These are phyloP conservation scores for Cheilosia vernalis DNA, from an alignment of 2,888 invertebrate species.

Conservation along the genomic window DNA sequence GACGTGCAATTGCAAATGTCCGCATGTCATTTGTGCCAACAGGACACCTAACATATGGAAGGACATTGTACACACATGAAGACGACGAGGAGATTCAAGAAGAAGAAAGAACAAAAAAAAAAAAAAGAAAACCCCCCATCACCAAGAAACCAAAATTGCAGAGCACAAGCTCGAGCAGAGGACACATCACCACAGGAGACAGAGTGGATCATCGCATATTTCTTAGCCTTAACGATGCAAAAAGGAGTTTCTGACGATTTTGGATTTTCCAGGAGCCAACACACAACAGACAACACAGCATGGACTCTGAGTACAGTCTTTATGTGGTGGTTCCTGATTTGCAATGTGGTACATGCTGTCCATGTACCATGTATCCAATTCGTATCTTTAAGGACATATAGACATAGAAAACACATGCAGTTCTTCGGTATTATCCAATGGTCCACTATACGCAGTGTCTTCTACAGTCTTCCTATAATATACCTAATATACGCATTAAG, in stretches of 20 bases:
- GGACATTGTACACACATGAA: conserved; percentile 35
- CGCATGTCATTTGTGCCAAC: conserved; percentile 71
- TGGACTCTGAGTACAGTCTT: conserved; percentile 25
- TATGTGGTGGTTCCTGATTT: conserved; percentile 51
- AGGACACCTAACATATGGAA: conserved; percentile 65
- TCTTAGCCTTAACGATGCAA: conserved; percentile 55
- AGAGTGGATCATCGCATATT: conserved; percentile 64
- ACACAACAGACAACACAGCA: conserved; percentile 8
- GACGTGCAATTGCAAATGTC: conserved; percentile 64
- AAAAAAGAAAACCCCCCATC: conserved; percentile 12
- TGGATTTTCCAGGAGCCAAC: conserved; percentile 28
- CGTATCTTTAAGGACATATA: background rate
- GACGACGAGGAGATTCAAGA: conserved; percentile 37
- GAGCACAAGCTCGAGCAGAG: conserved; percentile 48
- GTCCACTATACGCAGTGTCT: background rate
- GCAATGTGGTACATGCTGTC: conserved; percentile 50
- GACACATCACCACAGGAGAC: conserved; percentile 39
- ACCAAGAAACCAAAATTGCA: conserved; percentile 69
- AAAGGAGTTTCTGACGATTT: conserved; percentile 37
- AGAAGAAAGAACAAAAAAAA: background rate
- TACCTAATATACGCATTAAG: conserved; percentile 4
- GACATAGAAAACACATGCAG: background rate
- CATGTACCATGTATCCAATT: conserved; percentile 14
- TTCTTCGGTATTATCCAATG: background rate
- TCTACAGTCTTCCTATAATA: conserved; percentile 8